Percentiles rank a stretch among this genome's conserved stretches.
phyloP scores from a whole-genome alignment of 2,113 vertebrate genomes.

The Montifringilla adamsi region DNA sequence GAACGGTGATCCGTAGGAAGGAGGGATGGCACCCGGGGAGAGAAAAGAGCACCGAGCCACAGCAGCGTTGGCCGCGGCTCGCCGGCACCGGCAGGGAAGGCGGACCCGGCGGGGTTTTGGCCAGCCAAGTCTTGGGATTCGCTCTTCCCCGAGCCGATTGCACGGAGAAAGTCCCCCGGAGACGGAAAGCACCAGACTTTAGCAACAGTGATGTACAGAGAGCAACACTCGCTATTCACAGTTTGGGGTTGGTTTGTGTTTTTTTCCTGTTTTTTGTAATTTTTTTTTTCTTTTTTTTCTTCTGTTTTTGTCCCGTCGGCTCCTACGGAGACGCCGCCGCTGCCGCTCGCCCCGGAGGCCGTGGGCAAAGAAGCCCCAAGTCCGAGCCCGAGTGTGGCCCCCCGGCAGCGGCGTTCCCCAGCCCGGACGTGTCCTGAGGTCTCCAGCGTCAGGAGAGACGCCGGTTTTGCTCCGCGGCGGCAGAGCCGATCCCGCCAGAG shows the following conservation, averaged over 20 bases:
- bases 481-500: background rate
- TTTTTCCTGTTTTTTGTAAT: slow-evolving; percentile 37
- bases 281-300: background rate
- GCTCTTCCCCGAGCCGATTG: slow-evolving; percentile 53
- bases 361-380: background rate
- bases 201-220: slow-evolving; percentile 52
- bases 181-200: slow-evolving; percentile 73
- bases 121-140: slow-evolving; percentile 36
- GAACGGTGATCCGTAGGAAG: slow-evolving; percentile 35
- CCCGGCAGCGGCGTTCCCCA: background rate
- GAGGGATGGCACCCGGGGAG: slow-evolving; percentile 46
- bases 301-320: slow-evolving; percentile 25
- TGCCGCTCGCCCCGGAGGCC: background rate
- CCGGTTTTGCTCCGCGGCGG: background rate
- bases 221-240: slow-evolving; percentile 71
- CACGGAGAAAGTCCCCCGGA: slow-evolving; percentile 45
- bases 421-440: slow-evolving; percentile 48
- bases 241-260: slow-evolving; percentile 68
- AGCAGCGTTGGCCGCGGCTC: background rate
- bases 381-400: background rate
- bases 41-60: slow-evolving; percentile 31
- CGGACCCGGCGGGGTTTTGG: background rate
- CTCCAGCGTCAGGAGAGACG: background rate
- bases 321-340: slow-evolving; percentile 25
- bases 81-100: background rate